phyloP scores from a whole-genome alignment of 2,797 vertebrate species.

The Salarias fasciatus region DNA sequence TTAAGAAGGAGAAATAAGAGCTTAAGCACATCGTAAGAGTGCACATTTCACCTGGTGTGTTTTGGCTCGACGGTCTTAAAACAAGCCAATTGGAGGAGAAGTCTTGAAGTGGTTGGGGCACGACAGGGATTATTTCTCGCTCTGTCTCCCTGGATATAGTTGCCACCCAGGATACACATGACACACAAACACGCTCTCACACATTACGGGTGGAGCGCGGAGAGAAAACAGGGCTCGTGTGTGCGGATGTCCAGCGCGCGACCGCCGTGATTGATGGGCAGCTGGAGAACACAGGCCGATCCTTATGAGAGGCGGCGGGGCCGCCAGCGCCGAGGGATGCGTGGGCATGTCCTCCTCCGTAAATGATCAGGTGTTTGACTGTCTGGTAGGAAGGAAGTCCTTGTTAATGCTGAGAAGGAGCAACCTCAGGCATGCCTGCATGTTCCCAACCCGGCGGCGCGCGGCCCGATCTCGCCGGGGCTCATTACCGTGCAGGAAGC shows the following conservation, averaged over 20 bases:
- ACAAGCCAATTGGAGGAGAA: constrained; percentile 64
- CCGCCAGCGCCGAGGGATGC: constrained; percentile 78
- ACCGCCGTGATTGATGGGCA: constrained; percentile 73
- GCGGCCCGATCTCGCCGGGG: constrained; percentile 51
- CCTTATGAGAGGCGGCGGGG: constrained; percentile 61
- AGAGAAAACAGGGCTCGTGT: constrained; percentile 73
- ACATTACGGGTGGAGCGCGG: constrained; percentile 55
- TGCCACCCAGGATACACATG: constrained; percentile 60
- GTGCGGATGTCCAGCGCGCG: constrained; percentile 60
- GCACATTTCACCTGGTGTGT: constrained; percentile 74
- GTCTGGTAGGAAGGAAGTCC: constrained; percentile 85
- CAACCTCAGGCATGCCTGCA: constrained; percentile 78
- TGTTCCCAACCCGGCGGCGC: constrained; percentile 47
- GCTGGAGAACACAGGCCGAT: constrained; percentile 67
- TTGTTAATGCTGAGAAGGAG: constrained; percentile 78
- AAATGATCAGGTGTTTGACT: constrained; percentile 82
- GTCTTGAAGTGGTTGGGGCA: constrained; percentile 59
- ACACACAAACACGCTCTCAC: constrained; percentile 60
- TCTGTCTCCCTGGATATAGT: constrained; percentile 51
- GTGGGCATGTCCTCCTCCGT: constrained; percentile 76
- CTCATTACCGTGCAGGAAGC: constrained; percentile 59
- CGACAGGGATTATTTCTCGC: constrained; percentile 60
- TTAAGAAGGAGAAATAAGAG: constrained; percentile 73
- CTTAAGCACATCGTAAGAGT: constrained; percentile 79
- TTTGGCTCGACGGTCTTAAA: constrained; percentile 67